A percentile compares a stretch with the other conserved stretches of the same genome.
Evolutionary conservation across 30 jellyfish, hydroid and myxozoan species (phyloP).

Genomic region (Aurelia coerulea): DNA sequence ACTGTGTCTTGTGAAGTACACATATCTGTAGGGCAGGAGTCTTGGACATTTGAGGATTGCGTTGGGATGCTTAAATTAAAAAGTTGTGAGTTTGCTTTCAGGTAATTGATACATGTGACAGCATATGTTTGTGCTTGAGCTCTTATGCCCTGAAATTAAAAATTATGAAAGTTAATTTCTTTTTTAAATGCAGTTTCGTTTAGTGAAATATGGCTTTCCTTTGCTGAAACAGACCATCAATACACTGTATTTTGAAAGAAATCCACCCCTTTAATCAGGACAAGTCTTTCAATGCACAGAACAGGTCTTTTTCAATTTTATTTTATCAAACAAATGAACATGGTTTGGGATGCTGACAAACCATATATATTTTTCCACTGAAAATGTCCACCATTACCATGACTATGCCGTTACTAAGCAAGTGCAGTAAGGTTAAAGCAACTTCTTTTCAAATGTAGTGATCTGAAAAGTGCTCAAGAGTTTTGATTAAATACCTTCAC

Average conservation of each 20-base stretch:
- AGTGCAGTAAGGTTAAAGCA: too few species aligned
- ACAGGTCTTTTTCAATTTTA: too few species aligned
- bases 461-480: not conserved
- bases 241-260: too few species aligned
- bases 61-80: conserved; percentile 26
- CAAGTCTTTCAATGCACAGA: too few species aligned
- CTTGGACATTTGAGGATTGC: conserved; percentile 33
- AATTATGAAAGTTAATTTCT: not conserved
- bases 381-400: too few species aligned
- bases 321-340: too few species aligned
- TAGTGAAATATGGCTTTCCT: not conserved
- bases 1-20: conserved; percentile 42
- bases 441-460: not conserved
- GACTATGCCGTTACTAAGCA: too few species aligned
- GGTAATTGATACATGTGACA: conserved; percentile 17
- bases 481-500: conserved; percentile 26
- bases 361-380: too few species aligned
- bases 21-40: conserved; percentile 33
- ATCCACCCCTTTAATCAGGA: too few species aligned
- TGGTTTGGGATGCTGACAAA: too few species aligned
- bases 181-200: not conserved
- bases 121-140: conserved; percentile 60
- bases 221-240: not conserved
- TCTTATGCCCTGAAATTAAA: conserved; percentile 54
- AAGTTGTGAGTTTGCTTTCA: conserved; percentile 1